Conservation (phyloP, 2,113 vertebrate species). For the Triplophysa siluroides region DNA sequence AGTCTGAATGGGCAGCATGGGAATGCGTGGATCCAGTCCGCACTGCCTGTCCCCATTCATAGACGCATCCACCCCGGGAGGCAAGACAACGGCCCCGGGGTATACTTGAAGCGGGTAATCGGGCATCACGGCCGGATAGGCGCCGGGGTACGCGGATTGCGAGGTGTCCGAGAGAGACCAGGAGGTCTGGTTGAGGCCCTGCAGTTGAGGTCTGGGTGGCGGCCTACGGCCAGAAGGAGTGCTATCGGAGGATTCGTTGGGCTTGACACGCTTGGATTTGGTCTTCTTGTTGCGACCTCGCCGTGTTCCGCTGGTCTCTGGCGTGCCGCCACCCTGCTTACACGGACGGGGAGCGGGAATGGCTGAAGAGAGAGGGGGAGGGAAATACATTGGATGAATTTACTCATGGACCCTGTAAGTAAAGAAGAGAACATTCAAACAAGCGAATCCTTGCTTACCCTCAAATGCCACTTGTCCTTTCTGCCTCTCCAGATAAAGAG, state of each 20-base stretch:
- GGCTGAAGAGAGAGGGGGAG: constrained; percentile 46
- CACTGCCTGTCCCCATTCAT: constrained; percentile 66
- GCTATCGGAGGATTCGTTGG: constrained; percentile 82
- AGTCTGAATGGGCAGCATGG: constrained; percentile 66
- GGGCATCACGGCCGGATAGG: constrained; percentile 81
- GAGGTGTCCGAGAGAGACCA: constrained; percentile 86
- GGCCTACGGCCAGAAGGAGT: constrained; percentile 72
- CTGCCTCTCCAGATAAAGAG: constrained; percentile 77
- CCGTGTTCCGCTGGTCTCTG: constrained; percentile 40
- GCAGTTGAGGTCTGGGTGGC: constrained; percentile 67
- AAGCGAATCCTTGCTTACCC: constrained; percentile 49
- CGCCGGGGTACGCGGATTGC: constrained; percentile 78
- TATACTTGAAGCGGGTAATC: constrained; percentile 83
- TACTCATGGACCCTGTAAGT: not conserved
- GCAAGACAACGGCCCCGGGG: constrained; percentile 63
- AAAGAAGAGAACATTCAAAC: too few species aligned
- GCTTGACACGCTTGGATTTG: constrained; percentile 81
- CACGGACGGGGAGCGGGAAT: constrained; percentile 41
- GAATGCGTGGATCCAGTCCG: constrained; percentile 62
- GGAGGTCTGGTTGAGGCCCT: constrained; percentile 78
- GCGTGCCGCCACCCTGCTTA: constrained; percentile 50
- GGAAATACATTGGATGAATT: too few species aligned
- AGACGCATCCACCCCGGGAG: constrained; percentile 56
- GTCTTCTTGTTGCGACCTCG: constrained; percentile 81
- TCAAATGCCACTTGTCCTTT: constrained; percentile 67